Evolutionary conservation across 2,888 invertebrate species (phyloP), one percentile per base, ranked within the genome.

Genomic region (Heliconius sara): DNA sequence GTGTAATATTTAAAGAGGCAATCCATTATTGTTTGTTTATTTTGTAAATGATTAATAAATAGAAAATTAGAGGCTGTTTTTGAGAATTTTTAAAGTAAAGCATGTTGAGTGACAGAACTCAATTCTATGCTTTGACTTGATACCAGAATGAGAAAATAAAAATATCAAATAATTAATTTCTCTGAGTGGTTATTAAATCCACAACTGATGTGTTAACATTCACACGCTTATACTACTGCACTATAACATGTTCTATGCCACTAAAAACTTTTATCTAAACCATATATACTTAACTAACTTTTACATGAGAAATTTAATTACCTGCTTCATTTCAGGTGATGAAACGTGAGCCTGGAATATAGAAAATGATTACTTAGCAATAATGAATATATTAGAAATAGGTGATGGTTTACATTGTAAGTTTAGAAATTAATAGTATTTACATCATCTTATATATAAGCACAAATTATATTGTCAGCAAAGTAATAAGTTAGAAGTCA

Each of bases 311-410:
- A 47, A 65, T 66, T 47, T 43, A 87, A 84, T 91, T 95, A 95
- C 95, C 95, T 95, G 95, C 93, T 95, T 95, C 95, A 95, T 95
- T 91, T 95, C 95, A 89, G 95, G 93, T 86, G 95, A 89, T 84
- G 94, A 87, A 88, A 92, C 89, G 93, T 95, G 95, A 90, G 92
- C 95, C 95, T 95, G 95, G 83, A 95, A 95, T 83, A 84, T 78
- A 85, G 79, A 84, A 85, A 84, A 76, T 76, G 27, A 68, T 67
- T 47, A n/a, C 30, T 81, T 78, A 68, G 72, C 60, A 27, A 9
- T 4, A 19, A 60, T 30, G 19, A 68, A 34, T n/a, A 66, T 4
- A 67, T n/a, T 60, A 63, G 76, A 68, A 80, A 43, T 60, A 27
- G 39, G 52, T 77, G 43, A 10, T 10, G 13, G 52, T 27, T 63